Conservation (phyloP, 2,113 vertebrate genomes). For the Osmerus mordax region DNA sequence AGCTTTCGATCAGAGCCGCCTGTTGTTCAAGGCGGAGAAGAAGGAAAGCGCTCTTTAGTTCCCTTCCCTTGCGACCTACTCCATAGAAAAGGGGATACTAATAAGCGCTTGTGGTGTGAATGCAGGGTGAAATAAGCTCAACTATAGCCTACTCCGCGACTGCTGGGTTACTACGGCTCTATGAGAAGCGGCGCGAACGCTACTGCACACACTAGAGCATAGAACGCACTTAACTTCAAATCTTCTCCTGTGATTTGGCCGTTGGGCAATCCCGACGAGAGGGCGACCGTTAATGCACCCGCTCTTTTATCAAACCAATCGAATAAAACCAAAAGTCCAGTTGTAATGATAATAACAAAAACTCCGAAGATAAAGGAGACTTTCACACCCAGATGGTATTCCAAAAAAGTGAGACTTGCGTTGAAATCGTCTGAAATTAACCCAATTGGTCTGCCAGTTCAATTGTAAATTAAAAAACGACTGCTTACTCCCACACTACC, state of each 20-base stretch:
- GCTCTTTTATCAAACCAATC: constrained; percentile 36
- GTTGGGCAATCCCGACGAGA: constrained; percentile 33
- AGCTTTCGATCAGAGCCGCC: constrained; percentile 55
- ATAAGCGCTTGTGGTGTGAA: constrained; percentile 3
- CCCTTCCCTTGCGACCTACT: constrained; percentile 52
- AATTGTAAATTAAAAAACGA: neutral
- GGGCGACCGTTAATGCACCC: constrained; percentile 20
- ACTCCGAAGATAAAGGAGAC: constrained; percentile 14
- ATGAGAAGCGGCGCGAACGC: constrained; percentile 25
- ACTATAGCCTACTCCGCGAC: constrained; percentile 21
- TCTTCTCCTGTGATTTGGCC: constrained; percentile 20
- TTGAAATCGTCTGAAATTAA: constrained; percentile 19
- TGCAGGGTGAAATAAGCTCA: constrained; percentile 20
- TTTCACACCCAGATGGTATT: neutral
- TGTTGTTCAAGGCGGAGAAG: constrained; percentile 49
- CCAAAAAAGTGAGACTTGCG: neutral
- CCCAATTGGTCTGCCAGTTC: neutral
- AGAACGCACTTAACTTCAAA: constrained; percentile 53
- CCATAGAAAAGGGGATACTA: constrained; percentile 39
- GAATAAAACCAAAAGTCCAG: neutral
- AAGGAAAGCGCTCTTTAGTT: constrained; percentile 40
- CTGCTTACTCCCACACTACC: constrained; percentile 20
- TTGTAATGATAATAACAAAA: neutral
- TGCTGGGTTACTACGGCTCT: constrained; percentile 45
- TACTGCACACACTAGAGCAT: constrained; percentile 29